Conservation (phyloP, 2,888 invertebrate genomes). For the Thecophora atra region DNA sequence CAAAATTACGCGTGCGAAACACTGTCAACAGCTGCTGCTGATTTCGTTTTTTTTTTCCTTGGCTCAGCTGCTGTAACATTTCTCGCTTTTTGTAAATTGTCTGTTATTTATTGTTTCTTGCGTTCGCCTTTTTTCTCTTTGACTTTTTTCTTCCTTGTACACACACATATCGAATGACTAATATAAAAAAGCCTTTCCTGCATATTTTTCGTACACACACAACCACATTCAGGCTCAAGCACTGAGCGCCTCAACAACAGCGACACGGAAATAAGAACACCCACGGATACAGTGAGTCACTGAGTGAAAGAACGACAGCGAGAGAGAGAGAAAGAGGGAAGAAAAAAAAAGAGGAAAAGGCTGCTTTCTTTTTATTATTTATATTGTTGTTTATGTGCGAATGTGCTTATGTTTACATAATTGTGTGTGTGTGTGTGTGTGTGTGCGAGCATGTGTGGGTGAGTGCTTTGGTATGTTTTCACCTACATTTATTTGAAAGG, state of each 20-base stretch:
- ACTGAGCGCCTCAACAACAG: too few species aligned
- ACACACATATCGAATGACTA: too few species aligned
- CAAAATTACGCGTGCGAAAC: slow-evolving; percentile 4
- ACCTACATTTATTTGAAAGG: slow-evolving; percentile 34
- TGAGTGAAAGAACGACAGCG: background rate
- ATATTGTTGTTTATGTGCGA: background rate
- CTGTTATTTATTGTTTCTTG: too few species aligned
- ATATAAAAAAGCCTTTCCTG: background rate
- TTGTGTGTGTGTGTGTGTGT: background rate
- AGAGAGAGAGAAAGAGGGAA: background rate
- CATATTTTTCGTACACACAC: background rate
- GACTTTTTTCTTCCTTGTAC: too few species aligned
- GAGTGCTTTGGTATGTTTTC: slow-evolving; percentile 14
- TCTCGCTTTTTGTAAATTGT: background rate
- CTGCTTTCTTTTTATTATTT: background rate
- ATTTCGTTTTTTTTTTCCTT: background rate
- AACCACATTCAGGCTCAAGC: background rate
- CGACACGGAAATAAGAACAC: too few species aligned
- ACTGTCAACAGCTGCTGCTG: slow-evolving; percentile 13
- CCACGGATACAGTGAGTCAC: too few species aligned
- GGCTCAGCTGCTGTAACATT: slow-evolving; percentile 4
- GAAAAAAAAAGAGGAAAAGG: background rate
- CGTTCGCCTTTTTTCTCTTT: too few species aligned
- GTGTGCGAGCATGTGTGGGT: background rate
- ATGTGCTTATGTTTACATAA: background rate